Evolutionary conservation across 2,888 invertebrate species (phyloP), one percentile per base, ranked within the genome.

Genomic region (Orthonevra nobilis): DNA sequence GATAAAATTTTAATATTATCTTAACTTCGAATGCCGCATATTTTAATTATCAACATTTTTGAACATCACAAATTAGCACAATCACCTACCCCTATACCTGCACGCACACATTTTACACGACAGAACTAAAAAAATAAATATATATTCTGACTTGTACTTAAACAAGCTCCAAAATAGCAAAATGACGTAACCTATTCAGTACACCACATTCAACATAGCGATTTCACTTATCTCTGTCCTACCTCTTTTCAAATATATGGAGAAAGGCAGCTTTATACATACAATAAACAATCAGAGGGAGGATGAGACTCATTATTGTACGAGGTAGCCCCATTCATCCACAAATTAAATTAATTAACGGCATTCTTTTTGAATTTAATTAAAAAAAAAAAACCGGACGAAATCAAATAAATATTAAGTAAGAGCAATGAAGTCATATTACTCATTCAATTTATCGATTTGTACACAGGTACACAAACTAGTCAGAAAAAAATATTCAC

Each of bases 141-240:
- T 15, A 52, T 52, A 20, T 30, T 19, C 42, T 42, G 2, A 85
- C 83, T 86, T 84, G 83, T 84, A n/a, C n/a, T n/a, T 83, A 82
- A 84, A 84, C 61, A 83, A 83, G 82, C 85, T 85, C 84, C 85
- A 82, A 86, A 86, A 86, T 86, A 86, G 84, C 83, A 81, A 81
- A 81, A 84, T 86, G 86, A 86, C 86, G 86, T 86, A 86, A 86
- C 84, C 36, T 61, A 61, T 36, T 28, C 10, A 61, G 66, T 36
- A 32, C 14, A 12, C 15, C 28, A n/a, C 68, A 61, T 36, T 28
- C 10, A 61, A 72, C 40, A 32, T 19, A 12, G 19, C 28, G 19
- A 32, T 63, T 20, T 26, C 20, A 34, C 23, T 66, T 42, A 19
- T 48, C 75, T 50, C 63, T 60, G 12, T 28, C 28, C 20, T 4